These are phyloP conservation scores for Napeogenes inachia DNA, from an alignment of 2,888 invertebrate genomes.

Conservation along the genomic window DNA sequence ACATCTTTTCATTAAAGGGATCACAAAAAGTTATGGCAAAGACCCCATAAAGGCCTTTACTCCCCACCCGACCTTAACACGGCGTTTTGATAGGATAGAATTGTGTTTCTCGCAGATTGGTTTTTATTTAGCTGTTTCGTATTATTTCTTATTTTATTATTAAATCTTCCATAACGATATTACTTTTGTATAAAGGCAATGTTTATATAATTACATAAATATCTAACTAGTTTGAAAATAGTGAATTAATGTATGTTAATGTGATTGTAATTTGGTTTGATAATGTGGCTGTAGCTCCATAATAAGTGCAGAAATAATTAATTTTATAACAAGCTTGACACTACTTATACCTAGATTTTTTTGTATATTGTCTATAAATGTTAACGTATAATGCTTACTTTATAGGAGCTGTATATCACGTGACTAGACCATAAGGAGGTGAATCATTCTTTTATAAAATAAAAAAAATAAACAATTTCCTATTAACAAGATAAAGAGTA, in stretches of 20 bases:
- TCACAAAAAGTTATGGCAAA: conserved; percentile 23
- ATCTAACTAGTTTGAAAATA: background rate
- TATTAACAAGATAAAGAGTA: background rate
- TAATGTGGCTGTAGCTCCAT: too few species aligned
- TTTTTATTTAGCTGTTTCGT: background rate
- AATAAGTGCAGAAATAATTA: too few species aligned
- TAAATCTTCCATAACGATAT: background rate
- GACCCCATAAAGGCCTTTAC: conserved; percentile 22
- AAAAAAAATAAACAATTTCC: background rate
- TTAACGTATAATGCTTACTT: too few species aligned
- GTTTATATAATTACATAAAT: background rate
- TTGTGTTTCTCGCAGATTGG: conserved; percentile 18
- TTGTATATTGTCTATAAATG: too few species aligned
- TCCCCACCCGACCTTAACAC: conserved; percentile 19
- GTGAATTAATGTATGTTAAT: background rate
- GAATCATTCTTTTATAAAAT: too few species aligned
- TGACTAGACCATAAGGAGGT: too few species aligned
- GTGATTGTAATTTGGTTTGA: too few species aligned
- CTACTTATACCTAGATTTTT: too few species aligned
- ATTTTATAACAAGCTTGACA: too few species aligned
- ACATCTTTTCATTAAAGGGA: conserved; percentile 26
- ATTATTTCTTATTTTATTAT: background rate
- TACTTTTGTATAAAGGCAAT: too few species aligned
- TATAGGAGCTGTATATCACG: too few species aligned
- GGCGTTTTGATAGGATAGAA: conserved; percentile 21